Base-by-base conservation (phyloP, 2,888 invertebrate species). In the Drosophila meridionalis region DNA sequence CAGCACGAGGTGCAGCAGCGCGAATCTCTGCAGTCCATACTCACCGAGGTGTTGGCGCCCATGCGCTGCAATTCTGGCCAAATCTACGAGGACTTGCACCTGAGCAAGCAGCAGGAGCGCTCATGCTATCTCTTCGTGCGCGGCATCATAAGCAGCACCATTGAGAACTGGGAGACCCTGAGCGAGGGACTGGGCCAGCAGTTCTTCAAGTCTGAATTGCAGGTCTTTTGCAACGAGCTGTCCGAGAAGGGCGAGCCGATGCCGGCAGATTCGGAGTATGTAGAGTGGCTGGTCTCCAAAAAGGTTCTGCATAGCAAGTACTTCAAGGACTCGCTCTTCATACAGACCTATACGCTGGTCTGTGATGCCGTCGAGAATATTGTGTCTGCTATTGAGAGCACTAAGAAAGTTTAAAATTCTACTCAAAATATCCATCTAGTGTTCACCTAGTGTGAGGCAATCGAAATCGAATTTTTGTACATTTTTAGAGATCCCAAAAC, bases 321-420 rank as follows among this genome's bases (percentile, higher is more conserved):
- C 36, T 87, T 91, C 8, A 76, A 78, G n/a, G 91, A 91, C 47
- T 58, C 89, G 0, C 77, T 91, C n/a, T 92, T 91, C 52, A 70
- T 91, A 71, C 90, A 91, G 20, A 92, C 92, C 8, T 91, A 92
- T 32, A 81, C 80, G 2, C 43, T 90, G 40, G 40, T 91, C 55
- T 90, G 92, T 14, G 83, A 91, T 74, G 75, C 83, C 8, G 78
- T 74, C n/a, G 91, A 91, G 72, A 83, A 92, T 60, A 82, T 92
- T 65, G 91, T 91, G 0, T 91, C 91, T 8, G 80, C 92, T 28
- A 92, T 91, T 38, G 91, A 91, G 68, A 85, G 91, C 70, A 86
- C 86, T 3, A 71, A 72, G 9, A 63, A 62, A 48, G 40, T 63
- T 14, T 78, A 52, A 14, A 68, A 42, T 4, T 2, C 0, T 12